Base-by-base conservation (phyloP, 2,113 vertebrate species). In the Lepisosteus oculatus region DNA sequence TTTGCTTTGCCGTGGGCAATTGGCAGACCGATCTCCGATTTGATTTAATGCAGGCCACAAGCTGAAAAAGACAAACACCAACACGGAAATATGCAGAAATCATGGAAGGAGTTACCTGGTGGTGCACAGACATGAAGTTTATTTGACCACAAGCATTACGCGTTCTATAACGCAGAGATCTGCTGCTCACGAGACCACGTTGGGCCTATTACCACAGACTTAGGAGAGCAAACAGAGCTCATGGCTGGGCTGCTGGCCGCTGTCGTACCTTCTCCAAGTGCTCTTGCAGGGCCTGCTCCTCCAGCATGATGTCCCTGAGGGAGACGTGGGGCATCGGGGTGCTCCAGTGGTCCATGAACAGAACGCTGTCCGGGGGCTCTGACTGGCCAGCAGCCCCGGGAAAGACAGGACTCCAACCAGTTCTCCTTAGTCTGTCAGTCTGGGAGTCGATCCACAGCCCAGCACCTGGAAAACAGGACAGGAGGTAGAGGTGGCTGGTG, bases 301-400 rank as follows among this genome's bases (percentile, higher is more conserved):
- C 96, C 1, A 93, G 92, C 84, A 99, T 99, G 79, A 99, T 97
- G 79, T 96, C 86, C 74, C 96, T 87, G 8, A 99, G 93, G 73
- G 96, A 99, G 14, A 98, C 91, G 64, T 89, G 93, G 56, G 89
- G 92, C 73, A 72, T 93, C 59, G 86, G 88, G 66, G 84, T 83
- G 69, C 90, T 96, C 97, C 97, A 98, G 74, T 95, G 95, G 85
- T 97, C 95, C 92, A 95, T 90, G 80, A 93, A 87, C 3, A 92
- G 91, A 67, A 92, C 83, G 78, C 82, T 68, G 0, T 92, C 86
- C 15, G 77, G 69, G 45, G 81, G 41, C 68, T 79, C 83, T 68
- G 80, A 7, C 15, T 88, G 85, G 78, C 76, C 68, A 41, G 69
- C 67, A 12, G 76, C 75, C 29, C 29, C 29, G 1, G 29, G 29